Evolutionary conservation across 1,140 invertebrate genomes (phyloP), one percentile per base, ranked within the genome.

Genomic region (Nomia melanderi): DNA sequence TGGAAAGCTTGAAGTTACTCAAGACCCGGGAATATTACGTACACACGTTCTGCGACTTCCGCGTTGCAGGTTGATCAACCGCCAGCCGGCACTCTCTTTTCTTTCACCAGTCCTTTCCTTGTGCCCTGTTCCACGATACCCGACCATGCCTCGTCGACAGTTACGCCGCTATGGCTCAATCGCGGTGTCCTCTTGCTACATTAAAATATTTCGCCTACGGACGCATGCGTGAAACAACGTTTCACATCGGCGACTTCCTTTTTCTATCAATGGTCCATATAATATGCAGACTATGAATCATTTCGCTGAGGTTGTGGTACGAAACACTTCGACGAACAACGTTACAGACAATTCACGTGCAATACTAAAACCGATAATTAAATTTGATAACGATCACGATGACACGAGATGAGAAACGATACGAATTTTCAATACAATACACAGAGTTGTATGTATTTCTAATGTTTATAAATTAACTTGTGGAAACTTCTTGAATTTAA

Each of bases 11-110:
- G 20, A 53, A 23, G 78, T 88, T 89, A 86, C 87, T 71, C 84
- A 89, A 88, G 83, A 81, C 72, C 63, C 77, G 23, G 65, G 82
- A 82, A 85, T 81, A 84, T 89, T 89, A 88, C 87, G 87, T 87
- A 86, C 71, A 71, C 41, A 75, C 72, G 78, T 77, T 78, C 64
- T 39, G 64, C 69, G 79, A 89, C 88, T 90, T 90, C 89, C 89
- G 89, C 86, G 87, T 90, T 89, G 85, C 86, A 87, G 84, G 82
- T 89, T 88, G 86, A 88, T 88, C 86, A 85, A 82, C 79, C 74
- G 56, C 25, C 79, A 71, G 62, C 56, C 41, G 25, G 12, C 33
- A 69, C 69, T 78, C 57, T 76, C 73, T 54, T 85, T 77, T 76
- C 74, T 77, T 81, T 84, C 75, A 44, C 33, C 50, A 31, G 57